A percentile compares a stretch with the other conserved stretches of the same genome.
Evolutionary conservation across 1,140 invertebrate species (phyloP).

Genomic region (Hydropsyche tenuis): DNA sequence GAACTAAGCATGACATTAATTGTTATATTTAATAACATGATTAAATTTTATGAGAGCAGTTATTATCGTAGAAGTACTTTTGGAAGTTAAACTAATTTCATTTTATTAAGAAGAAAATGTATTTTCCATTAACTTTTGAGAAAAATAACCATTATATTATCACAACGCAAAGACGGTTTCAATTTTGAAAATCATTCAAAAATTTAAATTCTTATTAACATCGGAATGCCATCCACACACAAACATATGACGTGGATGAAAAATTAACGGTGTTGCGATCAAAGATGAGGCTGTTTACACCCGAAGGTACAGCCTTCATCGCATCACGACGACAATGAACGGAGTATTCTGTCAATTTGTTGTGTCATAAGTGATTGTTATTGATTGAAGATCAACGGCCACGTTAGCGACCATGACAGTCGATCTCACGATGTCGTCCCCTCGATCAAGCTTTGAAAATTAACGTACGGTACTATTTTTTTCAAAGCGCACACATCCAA

Average conservation of each 20-base stretch:
- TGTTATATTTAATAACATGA: not conserved
- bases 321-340: constrained; percentile 33
- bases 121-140: too few relatives aligned
- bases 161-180: too few relatives aligned
- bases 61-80: too few relatives aligned
- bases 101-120: too few relatives aligned
- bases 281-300: constrained; percentile 25
- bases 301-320: constrained; percentile 14
- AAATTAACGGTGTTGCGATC: constrained; percentile 19
- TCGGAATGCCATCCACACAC: too few relatives aligned
- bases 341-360: constrained; percentile 50
- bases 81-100: too few relatives aligned
- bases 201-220: too few relatives aligned
- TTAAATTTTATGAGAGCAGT: not conserved
- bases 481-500: constrained; percentile 30
- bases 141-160: too few relatives aligned
- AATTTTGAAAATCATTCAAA: too few relatives aligned
- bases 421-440: constrained; percentile 35
- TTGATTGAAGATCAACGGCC: constrained; percentile 46
- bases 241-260: not conserved
- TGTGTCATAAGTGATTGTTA: constrained; percentile 50
- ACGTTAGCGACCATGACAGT: not conserved
- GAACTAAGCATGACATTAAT: constrained; percentile 2
- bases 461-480: constrained; percentile 40
- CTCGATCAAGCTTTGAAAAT: constrained; percentile 30